Percentiles rank a stretch among this genome's conserved stretches.
Evolutionary conservation across 2,888 invertebrate species (phyloP).

Genomic region (Andrena camellia): DNA sequence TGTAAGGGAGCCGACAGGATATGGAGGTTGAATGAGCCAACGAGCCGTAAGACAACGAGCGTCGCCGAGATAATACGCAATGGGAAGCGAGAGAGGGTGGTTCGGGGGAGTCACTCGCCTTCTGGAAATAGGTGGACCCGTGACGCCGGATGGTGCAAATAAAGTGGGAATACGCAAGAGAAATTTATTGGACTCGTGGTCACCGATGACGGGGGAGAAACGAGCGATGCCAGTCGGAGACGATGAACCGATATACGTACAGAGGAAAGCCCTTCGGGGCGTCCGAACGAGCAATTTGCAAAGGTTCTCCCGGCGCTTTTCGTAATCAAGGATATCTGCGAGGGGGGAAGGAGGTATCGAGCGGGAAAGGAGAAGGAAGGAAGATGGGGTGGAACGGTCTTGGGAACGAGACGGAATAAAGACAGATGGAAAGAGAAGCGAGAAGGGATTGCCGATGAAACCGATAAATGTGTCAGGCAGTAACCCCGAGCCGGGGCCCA

Average conservation of each 20-base stretch:
- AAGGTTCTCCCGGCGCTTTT: slow-evolving; percentile 36
- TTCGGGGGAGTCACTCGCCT: slow-evolving; percentile 46
- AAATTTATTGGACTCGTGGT: background rate
- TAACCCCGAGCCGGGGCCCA: slow-evolving; percentile 43
- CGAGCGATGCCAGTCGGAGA: background rate
- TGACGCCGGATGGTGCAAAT: background rate
- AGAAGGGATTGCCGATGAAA: slow-evolving; percentile 32
- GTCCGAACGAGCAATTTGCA: slow-evolving; percentile 39
- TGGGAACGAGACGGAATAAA: background rate
- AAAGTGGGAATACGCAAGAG: background rate
- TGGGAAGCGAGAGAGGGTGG: slow-evolving; percentile 23
- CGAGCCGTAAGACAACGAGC: slow-evolving; percentile 61
- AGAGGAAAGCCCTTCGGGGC: background rate
- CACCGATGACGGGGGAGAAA: background rate
- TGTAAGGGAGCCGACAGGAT: slow-evolving; percentile 62
- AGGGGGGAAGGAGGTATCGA: background rate
- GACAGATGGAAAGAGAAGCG: background rate
- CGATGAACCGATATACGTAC: slow-evolving; percentile 7
- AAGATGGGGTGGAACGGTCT: background rate
- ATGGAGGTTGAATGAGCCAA: slow-evolving; percentile 59
- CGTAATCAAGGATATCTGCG: slow-evolving; percentile 45
- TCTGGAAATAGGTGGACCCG: background rate
- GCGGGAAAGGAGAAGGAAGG: background rate
- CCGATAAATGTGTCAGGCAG: slow-evolving; percentile 62
- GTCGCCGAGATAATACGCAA: slow-evolving; percentile 53